Conservation (phyloP, 1,140 invertebrate species). For the Thrips palmi region DNA sequence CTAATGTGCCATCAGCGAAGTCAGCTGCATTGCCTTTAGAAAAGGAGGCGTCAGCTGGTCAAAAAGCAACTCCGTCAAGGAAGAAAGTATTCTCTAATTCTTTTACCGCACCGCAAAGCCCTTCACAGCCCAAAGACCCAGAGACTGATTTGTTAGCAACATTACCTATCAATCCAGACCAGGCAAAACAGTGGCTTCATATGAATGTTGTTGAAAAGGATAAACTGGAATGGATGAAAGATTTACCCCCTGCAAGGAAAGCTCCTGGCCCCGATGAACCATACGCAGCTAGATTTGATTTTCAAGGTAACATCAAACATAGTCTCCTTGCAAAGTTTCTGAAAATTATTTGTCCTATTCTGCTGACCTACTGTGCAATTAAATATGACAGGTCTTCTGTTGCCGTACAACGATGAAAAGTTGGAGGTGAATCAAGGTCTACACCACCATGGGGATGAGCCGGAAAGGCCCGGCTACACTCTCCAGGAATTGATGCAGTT, state of each 20-base stretch:
- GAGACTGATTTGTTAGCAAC: no score
- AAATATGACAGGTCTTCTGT: constrained; percentile 33
- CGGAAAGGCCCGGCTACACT: constrained; percentile 73
- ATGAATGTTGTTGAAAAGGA: constrained; percentile 65
- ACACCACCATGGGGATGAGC: constrained; percentile 83
- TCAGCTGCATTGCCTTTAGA: constrained; percentile 14
- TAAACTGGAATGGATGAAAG: constrained; percentile 71
- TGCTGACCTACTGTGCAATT: not conserved
- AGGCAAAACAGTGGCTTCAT: constrained; percentile 52
- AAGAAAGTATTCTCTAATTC: constrained; percentile 1
- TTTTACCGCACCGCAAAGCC: not conserved
- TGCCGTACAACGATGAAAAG: constrained; percentile 45
- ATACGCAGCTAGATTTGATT: constrained; percentile 51
- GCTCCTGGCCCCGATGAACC: constrained; percentile 24
- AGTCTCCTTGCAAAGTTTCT: constrained; percentile 5
- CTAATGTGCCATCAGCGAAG: constrained; percentile 10
- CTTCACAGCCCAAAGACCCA: no score
- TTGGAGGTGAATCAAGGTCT: constrained; percentile 40
- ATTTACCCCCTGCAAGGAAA: constrained; percentile 28
- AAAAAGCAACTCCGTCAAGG: constrained; percentile 6
- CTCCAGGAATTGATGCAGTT: constrained; percentile 70
- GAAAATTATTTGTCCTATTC: not conserved
- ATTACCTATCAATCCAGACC: constrained; percentile 24
- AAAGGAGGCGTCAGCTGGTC: constrained; percentile 17
- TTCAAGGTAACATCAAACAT: constrained; percentile 26